Evolutionary conservation across 2,888 invertebrate species (phyloP).

Genomic region (Galerucella calmariensis): DNA sequence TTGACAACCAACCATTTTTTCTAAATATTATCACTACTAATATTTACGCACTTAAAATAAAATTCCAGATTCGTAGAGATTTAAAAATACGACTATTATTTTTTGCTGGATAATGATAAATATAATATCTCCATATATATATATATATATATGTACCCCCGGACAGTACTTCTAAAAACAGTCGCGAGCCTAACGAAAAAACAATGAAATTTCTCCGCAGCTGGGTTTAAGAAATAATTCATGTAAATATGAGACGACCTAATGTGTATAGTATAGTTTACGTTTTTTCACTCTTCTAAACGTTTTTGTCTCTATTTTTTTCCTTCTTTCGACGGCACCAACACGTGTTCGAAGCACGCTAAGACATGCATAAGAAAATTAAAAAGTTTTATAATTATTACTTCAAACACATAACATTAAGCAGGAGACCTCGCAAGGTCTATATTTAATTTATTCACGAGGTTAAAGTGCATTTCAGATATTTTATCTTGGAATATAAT

Average conservation of each 20-base stretch:
- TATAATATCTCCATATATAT: conserved; percentile 18
- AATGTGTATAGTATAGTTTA: conserved; percentile 46
- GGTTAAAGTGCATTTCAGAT: conserved; percentile 32
- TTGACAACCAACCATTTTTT: too few species aligned
- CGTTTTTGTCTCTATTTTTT: conserved; percentile 46
- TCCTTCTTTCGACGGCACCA: conserved; percentile 32
- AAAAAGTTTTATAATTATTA: conserved; percentile 38
- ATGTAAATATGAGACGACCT: conserved; percentile 47
- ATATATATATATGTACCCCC: conserved; percentile 41
- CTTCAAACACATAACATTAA: conserved; percentile 14
- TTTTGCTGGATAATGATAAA: conserved; percentile 15
- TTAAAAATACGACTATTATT: conserved; percentile 30
- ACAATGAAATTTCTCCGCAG: conserved; percentile 50
- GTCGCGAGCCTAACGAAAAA: conserved; percentile 52
- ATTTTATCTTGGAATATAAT: background rate
- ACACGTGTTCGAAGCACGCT: conserved; percentile 50
- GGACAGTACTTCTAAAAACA: conserved; percentile 51
- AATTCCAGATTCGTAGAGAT: conserved; percentile 32
- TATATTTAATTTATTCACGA: conserved; percentile 42
- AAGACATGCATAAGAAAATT: conserved; percentile 38
- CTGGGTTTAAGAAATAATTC: conserved; percentile 53
- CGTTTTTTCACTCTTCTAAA: conserved; percentile 47
- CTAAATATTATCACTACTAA: too few species aligned
- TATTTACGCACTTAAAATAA: background rate
- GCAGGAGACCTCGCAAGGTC: conserved; percentile 39